Conservation (phyloP, 2,113 vertebrate genomes). For the Rhea pennata region DNA sequence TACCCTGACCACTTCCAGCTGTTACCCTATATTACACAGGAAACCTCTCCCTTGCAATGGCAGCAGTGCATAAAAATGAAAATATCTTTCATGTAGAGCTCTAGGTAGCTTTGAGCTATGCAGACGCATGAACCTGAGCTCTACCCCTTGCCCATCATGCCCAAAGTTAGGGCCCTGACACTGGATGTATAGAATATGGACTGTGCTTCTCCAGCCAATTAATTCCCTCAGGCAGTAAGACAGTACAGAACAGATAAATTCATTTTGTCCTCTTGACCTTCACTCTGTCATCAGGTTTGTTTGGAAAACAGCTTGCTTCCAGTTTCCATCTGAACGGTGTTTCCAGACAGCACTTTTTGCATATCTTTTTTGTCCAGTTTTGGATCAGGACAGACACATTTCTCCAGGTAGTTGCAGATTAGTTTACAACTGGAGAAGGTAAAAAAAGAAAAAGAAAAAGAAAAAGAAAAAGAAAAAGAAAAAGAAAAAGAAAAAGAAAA, state of each 20-base stretch:
- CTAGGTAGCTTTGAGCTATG: not conserved
- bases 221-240: not conserved
- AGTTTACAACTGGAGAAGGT: not conserved
- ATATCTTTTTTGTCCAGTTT: not conserved
- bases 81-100: not conserved
- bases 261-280: not conserved
- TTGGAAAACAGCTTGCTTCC: not conserved
- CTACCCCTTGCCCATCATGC: not conserved
- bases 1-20: not conserved
- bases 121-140: not conserved
- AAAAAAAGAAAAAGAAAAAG: not conserved
- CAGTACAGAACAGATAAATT: not conserved
- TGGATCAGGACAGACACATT: not conserved
- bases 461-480: too few relatives aligned
- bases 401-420: not conserved
- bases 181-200: not conserved
- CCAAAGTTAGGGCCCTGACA: not conserved
- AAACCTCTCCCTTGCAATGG: not conserved
- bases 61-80: not conserved
- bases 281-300: not conserved
- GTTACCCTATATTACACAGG: not conserved
- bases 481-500: too few relatives aligned
- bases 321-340: not conserved
- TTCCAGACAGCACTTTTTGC: not conserved
- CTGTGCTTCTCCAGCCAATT: not conserved